Evolutionary conservation across 2,797 vertebrate species (phyloP).

Genomic region (Myripristis jacobus): DNA sequence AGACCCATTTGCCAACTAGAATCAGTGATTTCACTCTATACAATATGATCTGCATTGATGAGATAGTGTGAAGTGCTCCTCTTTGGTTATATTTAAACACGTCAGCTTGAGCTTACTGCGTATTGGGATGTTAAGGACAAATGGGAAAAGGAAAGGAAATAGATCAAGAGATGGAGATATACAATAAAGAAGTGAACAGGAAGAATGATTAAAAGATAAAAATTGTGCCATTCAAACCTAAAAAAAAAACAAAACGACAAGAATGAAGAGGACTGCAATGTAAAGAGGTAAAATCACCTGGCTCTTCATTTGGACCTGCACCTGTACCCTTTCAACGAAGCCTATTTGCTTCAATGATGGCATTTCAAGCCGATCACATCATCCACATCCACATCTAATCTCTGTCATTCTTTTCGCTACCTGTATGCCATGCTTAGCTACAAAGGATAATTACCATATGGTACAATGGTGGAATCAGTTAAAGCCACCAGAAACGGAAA

Average conservation of each 20-base stretch:
- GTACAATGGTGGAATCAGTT: too few relatives aligned
- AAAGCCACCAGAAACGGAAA: too few relatives aligned
- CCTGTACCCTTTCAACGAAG: constrained; percentile 74
- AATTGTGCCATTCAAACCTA: constrained; percentile 5
- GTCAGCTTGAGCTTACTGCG: neutral
- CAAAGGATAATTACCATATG: neutral
- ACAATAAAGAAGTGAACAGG: neutral
- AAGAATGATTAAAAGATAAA: neutral
- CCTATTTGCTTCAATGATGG: constrained; percentile 66
- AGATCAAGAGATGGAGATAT: neutral
- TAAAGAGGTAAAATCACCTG: constrained; percentile 46
- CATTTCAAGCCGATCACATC: constrained; percentile 75
- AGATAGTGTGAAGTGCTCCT: neutral
- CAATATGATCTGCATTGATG: neutral
- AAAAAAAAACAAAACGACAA: too few relatives aligned
- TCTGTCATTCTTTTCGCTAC: constrained; percentile 50
- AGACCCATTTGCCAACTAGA: neutral
- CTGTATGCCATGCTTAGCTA: neutral
- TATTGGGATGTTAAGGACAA: neutral
- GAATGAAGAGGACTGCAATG: constrained; percentile 11
- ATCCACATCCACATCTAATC: constrained; percentile 77
- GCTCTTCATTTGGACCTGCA: constrained; percentile 68
- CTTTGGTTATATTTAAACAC: too few relatives aligned
- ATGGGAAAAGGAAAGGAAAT: neutral
- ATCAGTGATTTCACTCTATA: neutral